Conservation (phyloP, 2,797 vertebrate genomes). For the Leptodactylus fallax region DNA sequence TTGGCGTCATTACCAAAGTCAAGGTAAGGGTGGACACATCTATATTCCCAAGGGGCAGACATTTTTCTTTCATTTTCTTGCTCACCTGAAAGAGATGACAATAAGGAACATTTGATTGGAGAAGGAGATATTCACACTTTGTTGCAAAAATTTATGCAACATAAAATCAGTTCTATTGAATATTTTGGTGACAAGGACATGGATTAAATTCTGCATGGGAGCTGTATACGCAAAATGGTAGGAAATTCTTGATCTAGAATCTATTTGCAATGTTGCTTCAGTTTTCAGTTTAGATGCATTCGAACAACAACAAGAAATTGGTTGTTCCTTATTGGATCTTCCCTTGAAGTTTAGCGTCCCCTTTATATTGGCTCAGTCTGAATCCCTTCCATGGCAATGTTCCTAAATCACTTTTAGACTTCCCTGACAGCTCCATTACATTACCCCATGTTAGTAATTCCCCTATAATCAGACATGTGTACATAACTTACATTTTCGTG, state of each 20-base stretch:
- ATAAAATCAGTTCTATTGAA: too few species aligned
- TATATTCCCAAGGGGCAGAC: too few species aligned
- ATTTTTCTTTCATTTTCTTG: too few species aligned
- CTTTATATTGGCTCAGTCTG: background rate
- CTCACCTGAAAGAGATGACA: too few species aligned
- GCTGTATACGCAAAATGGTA: too few species aligned
- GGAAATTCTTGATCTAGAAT: background rate
- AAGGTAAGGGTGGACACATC: too few species aligned
- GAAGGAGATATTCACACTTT: too few species aligned
- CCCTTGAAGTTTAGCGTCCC: background rate
- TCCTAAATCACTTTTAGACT: slow-evolving; percentile 11
- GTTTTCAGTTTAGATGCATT: background rate
- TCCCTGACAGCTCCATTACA: slow-evolving; percentile 27
- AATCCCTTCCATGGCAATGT: background rate
- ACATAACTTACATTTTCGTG: slow-evolving; percentile 34
- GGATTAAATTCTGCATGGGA: too few species aligned
- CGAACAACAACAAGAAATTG: background rate
- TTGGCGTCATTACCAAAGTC: too few species aligned
- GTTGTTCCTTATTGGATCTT: background rate
- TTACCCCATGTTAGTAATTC: slow-evolving; percentile 38
- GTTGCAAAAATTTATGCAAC: too few species aligned
- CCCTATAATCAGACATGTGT: slow-evolving; percentile 46
- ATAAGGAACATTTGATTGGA: too few species aligned
- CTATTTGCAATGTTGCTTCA: background rate
- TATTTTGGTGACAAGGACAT: too few species aligned